Base-by-base conservation (phyloP, 2,797 vertebrate genomes). In the Enteromius afrohamiltoni region DNA sequence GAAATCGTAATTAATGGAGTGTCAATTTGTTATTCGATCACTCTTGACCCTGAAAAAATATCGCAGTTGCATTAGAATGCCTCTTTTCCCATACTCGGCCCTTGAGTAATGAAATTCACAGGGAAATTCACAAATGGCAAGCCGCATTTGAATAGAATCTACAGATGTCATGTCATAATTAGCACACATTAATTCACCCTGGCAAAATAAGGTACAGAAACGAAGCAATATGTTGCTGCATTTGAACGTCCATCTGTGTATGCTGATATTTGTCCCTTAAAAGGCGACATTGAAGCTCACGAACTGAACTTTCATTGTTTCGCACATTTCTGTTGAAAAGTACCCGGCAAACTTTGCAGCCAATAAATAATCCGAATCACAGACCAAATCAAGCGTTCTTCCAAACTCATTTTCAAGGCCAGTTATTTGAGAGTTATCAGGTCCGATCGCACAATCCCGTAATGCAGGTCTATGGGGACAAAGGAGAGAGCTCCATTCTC, bases 391-490 rank as follows among this genome's bases (percentile, higher is more conserved):
- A 86, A 82, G 82, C 42, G 68, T 77, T 83, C 77, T 77, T 86
- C 84, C 83, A 81, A 85, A 89, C 87, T 86, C 91, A 90, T 92
- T 92, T 89, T 88, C 89, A 85, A 84, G 82, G 92, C 91, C 90
- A 91, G 93, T 93, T 93, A 94, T 93, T 93, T 93, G 92, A 82
- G 87, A 91, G 89, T 94, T 95, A 94, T 95, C 94, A 86, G 88
- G 88, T 84, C 82, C 79, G 89, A 94, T 95, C 93, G 83, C 88
- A 92, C 92, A 88, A 86, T 93, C 88, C 90, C 86, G 91, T 95
- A 94, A 95, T 94, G 91, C 90, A 92, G 90, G 90, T 93, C 93
- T 93, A 93, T 92, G 92, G 92, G 93, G 90, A 93, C 89, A 91
- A 93, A 92, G 92, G 92, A 93, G 92, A 93, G 93, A 92, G 92